Percentiles rank a stretch among this genome's conserved stretches.
Conservation (phyloP, 1,140 invertebrate genomes). For the Heliothis subflexa region DNA sequence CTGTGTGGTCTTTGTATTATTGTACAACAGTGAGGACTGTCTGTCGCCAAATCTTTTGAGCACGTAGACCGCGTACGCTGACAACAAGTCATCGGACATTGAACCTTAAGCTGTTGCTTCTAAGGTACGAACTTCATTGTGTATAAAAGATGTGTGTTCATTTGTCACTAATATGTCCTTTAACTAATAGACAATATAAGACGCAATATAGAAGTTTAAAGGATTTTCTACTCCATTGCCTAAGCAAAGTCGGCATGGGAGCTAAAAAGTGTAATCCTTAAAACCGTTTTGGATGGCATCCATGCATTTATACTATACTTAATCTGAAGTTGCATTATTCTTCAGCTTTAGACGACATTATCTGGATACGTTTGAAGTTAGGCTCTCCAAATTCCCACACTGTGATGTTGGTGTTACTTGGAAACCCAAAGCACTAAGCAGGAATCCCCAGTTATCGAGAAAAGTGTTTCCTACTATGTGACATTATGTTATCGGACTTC, state of each 20-base stretch:
- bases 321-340: too few species aligned
- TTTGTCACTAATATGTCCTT: slow-evolving; percentile 27
- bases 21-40: slow-evolving; percentile 20
- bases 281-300: not conserved
- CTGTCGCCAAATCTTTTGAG: slow-evolving; percentile 15
- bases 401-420: too few species aligned
- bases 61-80: not conserved
- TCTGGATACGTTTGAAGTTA: too few species aligned
- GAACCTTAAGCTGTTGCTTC: not conserved
- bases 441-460: too few species aligned
- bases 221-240: not conserved
- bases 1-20: slow-evolving; percentile 31
- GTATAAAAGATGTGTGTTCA: not conserved
- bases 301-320: not conserved
- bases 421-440: too few species aligned
- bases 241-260: not conserved
- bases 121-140: slow-evolving; percentile 5
- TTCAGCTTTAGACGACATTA: too few species aligned
- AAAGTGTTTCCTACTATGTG: too few species aligned
- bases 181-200: not conserved
- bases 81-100: not conserved
- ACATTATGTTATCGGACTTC: too few species aligned
- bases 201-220: slow-evolving; percentile 16
- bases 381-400: too few species aligned
- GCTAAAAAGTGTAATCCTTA: not conserved